Percentiles rank a stretch among this genome's conserved stretches.
phyloP scores from a whole-genome alignment of 2,888 invertebrate species.

The Arctia plantaginis region DNA sequence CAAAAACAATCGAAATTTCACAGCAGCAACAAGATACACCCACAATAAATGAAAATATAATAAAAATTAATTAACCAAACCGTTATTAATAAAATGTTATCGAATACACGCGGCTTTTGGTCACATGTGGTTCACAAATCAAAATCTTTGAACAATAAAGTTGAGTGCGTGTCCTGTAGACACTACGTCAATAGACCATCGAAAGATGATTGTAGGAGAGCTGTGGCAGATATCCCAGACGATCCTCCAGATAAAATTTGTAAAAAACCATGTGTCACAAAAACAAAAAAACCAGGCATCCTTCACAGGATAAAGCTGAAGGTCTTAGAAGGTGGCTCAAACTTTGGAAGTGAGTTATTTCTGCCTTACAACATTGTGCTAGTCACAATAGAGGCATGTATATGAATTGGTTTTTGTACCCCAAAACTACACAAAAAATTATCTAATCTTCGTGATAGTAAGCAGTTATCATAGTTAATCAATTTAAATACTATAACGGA shows the following conservation, averaged over 20 bases:
- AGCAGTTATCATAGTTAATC: no score
- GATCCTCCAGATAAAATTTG: conserved; percentile 63
- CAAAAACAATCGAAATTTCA: conserved; percentile 39
- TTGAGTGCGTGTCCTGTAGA: conserved; percentile 45
- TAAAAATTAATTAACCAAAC: conserved; percentile 36
- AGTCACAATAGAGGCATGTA: no score
- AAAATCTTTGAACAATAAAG: conserved; percentile 33
- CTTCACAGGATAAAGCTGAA: conserved; percentile 75
- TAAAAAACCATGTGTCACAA: conserved; percentile 63
- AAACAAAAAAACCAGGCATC: conserved; percentile 67
- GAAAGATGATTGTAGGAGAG: conserved; percentile 67
- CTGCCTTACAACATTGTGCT: no score
- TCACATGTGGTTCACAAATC: conserved; percentile 44
- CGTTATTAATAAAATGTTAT: conserved; percentile 39
- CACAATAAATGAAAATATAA: conserved; percentile 40
- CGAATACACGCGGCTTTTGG: conserved; percentile 54
- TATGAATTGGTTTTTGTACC: background rate
- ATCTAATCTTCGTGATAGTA: background rate
- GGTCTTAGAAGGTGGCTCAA: conserved; percentile 77
- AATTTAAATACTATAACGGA: no score
- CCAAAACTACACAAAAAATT: background rate
- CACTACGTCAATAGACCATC: conserved; percentile 60
- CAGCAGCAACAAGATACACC: conserved; percentile 59
- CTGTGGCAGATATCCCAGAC: conserved; percentile 69
- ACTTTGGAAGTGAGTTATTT: conserved; percentile 78